Evolutionary conservation across 1,140 invertebrate genomes (phyloP), one percentile per base, ranked within the genome.

Genomic region (Heliothis subflexa): DNA sequence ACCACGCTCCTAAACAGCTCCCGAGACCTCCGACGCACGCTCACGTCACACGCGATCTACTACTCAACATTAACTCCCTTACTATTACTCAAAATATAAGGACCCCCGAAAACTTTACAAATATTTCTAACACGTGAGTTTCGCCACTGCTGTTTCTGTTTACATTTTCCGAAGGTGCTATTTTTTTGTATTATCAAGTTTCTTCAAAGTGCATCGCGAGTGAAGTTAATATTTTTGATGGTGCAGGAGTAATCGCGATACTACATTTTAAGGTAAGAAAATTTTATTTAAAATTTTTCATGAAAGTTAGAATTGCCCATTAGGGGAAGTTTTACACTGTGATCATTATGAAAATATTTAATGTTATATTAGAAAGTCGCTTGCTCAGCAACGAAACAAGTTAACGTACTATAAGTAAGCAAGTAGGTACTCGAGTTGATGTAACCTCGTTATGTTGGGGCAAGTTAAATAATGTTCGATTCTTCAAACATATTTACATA

Each of bases 311-410:
- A 64, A 47, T 18, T 45, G 25, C 28, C 57, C 40, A 62, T 47
- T 64, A 59, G 64, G 74, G 45, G 68, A 76, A 78, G 61, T 71
- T 77, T 40, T 61, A 59, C 18, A 61, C 21, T 76, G 66, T 64
- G 59, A 21, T 76, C 74, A 76, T 66, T 76, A 76, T 76, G 61
- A 76, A 76, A 66, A 84, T 82, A 79, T 83, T 81, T 84, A 83
- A 87, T 88, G 83, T 86, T 91, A 86, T 88, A 90, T 93, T 92
- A 93, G 91, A 93, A 93, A 93, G 91, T 93, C 86, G 88, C 87
- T 87, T 89, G 85, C 83, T 88, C 90, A 89, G 88, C 85, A 89
- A 85, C 86, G 83, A 87, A 87, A 89, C 88, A 88, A 93, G 91
- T 91, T 90, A 86, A 89, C 84, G 85, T 88, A 90, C 89, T 86